phyloP scores from a whole-genome alignment of 2,797 vertebrate species.

The Spinus pinus region DNA sequence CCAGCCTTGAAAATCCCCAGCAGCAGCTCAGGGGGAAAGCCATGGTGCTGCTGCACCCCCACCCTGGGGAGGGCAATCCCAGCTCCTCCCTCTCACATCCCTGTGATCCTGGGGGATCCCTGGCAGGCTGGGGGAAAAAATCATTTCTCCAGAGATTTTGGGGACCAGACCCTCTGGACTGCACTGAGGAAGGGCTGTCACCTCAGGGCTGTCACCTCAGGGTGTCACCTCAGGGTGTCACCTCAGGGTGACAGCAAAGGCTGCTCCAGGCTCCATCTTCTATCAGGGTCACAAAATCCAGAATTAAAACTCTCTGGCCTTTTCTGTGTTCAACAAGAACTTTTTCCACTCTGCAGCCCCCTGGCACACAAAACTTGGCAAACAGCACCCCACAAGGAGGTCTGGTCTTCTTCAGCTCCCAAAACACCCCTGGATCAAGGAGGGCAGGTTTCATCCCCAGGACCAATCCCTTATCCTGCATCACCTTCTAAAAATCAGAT shows the following conservation, averaged over 20 bases:
- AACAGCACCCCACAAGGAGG: not conserved
- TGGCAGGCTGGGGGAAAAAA: not conserved
- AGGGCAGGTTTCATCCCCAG: not conserved
- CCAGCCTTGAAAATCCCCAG: not conserved
- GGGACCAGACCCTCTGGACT: no score
- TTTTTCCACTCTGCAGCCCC: not conserved
- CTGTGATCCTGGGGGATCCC: fast-evolving
- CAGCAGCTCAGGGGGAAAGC: not conserved
- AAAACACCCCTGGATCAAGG: fast-evolving
- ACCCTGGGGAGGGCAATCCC: no score
- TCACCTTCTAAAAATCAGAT: not conserved
- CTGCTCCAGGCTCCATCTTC: not conserved
- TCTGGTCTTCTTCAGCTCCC: not conserved
- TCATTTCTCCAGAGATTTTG: no score
- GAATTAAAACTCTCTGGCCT: fast-evolving
- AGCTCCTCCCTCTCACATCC: not conserved
- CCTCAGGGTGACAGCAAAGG: not conserved
- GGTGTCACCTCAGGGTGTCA: not conserved
- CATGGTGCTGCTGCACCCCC: not conserved
- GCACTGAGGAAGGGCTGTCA: not conserved
- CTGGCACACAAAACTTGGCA: not conserved
- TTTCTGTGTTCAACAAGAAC: not conserved
- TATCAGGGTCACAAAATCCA: not conserved
- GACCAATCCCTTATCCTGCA: not conserved
- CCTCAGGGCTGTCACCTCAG: not conserved